These are phyloP conservation scores for Acromyrmex echinatior DNA, from an alignment of 1,140 invertebrate species.

Conservation along the genomic window DNA sequence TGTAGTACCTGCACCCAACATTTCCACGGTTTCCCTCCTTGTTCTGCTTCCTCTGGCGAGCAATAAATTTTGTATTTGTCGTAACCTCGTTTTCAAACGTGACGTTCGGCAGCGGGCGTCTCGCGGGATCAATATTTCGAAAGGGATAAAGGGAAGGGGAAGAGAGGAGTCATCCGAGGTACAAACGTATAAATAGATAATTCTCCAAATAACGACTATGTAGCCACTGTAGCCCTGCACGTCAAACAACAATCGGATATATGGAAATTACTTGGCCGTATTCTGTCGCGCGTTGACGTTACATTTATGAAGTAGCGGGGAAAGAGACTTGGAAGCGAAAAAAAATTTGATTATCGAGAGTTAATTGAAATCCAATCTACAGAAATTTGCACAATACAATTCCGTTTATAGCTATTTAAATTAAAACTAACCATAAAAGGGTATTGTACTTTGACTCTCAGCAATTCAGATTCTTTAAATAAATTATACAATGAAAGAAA, in stretches of 20 bases:
- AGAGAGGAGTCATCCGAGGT: not conserved
- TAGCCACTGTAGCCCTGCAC: not conserved
- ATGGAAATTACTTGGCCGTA: not conserved
- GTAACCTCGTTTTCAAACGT: conserved; percentile 28
- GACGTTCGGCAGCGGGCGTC: not conserved
- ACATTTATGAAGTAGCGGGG: not conserved
- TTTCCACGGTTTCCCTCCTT: conserved; percentile 28
- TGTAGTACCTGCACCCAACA: conserved; percentile 32
- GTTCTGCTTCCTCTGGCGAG: not conserved
- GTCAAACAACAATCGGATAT: not conserved
- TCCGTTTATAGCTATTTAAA: not conserved
- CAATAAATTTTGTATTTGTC: conserved; percentile 43
- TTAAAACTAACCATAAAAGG: not conserved
- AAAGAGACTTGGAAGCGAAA: not conserved
- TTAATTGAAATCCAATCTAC: not conserved
- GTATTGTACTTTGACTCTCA: not conserved
- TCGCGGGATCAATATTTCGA: conserved; percentile 23
- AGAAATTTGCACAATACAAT: not conserved
- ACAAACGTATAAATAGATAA: conserved; percentile 50
- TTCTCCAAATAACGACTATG: conserved; percentile 32
- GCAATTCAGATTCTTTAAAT: conserved; percentile 5
- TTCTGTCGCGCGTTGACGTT: not conserved
- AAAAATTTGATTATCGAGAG: conserved; percentile 1
- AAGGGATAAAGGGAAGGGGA: not conserved
- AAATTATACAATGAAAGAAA: not conserved